Evolutionary conservation across 2,113 vertebrate genomes (phyloP).

Genomic region (Cyprinodon variegatus): DNA sequence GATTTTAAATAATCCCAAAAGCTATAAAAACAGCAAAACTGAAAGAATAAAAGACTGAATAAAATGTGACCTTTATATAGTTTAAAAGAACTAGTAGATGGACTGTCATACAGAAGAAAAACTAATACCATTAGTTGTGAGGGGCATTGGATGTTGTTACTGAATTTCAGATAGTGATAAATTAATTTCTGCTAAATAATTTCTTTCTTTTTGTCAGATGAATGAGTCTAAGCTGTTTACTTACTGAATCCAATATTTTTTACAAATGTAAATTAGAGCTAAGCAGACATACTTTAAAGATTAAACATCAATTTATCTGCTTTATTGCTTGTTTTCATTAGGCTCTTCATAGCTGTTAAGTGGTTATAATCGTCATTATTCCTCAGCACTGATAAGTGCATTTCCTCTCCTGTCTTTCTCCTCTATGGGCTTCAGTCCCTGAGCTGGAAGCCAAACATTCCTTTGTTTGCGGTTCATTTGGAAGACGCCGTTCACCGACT

Average conservation of each 20-base stretch:
- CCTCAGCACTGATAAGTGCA: slow-evolving; percentile 42
- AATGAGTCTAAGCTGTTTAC: background rate
- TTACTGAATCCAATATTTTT: background rate
- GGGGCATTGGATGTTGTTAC: too few species aligned
- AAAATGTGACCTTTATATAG: background rate
- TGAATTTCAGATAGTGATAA: too few species aligned
- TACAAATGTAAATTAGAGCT: slow-evolving; percentile 34
- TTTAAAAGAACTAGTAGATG: background rate
- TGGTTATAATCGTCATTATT: slow-evolving; percentile 57
- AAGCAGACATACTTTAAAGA: slow-evolving; percentile 60
- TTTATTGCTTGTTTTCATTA: slow-evolving; percentile 44
- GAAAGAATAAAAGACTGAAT: background rate
- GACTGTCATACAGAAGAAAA: background rate
- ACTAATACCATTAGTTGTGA: background rate
- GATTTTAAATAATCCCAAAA: background rate
- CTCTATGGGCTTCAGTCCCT: slow-evolving; percentile 51
- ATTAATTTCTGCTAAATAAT: background rate
- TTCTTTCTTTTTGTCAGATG: background rate
- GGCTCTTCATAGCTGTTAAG: slow-evolving; percentile 37
- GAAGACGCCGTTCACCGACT: slow-evolving; percentile 56
- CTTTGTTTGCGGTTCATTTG: slow-evolving; percentile 71
- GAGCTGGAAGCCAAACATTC: slow-evolving; percentile 59
- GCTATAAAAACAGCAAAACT: background rate
- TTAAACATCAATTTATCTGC: slow-evolving; percentile 52
- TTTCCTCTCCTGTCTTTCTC: slow-evolving; percentile 39